phyloP scores from a whole-genome alignment of 2,797 vertebrate species.

The Phataginus tetradactyla region DNA sequence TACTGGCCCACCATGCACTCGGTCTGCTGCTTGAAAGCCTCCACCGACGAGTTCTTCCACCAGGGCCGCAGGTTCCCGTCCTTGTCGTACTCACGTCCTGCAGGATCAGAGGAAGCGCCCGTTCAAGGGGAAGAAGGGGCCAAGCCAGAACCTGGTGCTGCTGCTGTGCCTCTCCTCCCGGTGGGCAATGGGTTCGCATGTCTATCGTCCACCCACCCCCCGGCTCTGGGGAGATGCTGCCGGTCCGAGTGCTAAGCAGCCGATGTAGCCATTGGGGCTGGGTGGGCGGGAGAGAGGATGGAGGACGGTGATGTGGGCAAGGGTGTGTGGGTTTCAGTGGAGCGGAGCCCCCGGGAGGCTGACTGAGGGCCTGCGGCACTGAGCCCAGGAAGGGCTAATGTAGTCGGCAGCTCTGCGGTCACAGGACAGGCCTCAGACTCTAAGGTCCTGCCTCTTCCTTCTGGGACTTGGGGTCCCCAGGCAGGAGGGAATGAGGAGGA shows the following conservation, averaged over 20 bases:
- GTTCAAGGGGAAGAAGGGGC: too few species aligned
- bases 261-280: too few species aligned
- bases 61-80: conserved; percentile 97
- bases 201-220: background rate
- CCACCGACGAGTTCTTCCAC: conserved; percentile 98
- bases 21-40: conserved; percentile 96
- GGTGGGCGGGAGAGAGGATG: background rate
- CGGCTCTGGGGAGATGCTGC: rapidly evolving
- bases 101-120: background rate
- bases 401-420: rapidly evolving
- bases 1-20: conserved; percentile 98
- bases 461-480: background rate
- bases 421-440: background rate
- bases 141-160: rapidly evolving
- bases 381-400: background rate
- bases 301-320: rapidly evolving
- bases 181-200: rapidly evolving
- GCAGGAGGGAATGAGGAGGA: background rate
- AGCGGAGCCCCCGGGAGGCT: background rate
- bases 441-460: background rate
- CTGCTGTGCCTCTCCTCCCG: too few species aligned
- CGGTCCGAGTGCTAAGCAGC: too few species aligned
- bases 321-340: rapidly evolving
- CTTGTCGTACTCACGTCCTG: conserved; percentile 97
- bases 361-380: background rate